These are phyloP conservation scores for Epinotia bilunana DNA, from an alignment of 2,888 invertebrate species.

Conservation along the genomic window DNA sequence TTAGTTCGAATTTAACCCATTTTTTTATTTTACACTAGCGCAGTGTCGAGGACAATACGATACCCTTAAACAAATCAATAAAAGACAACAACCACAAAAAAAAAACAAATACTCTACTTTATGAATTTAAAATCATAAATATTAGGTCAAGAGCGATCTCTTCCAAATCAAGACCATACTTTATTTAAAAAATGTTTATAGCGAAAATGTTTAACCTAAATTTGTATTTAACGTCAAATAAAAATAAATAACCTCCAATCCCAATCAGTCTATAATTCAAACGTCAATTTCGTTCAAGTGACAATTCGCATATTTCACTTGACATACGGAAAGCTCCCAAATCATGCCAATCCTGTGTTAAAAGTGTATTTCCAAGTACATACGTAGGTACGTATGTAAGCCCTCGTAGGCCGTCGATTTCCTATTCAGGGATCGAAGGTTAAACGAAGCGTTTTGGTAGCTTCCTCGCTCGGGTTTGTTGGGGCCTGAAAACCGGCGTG, in stretches of 20 bases:
- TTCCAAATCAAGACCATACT: no score
- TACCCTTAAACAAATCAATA: no score
- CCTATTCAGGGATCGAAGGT: constrained; percentile 76
- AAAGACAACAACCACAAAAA: no score
- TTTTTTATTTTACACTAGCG: no score
- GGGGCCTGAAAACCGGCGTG: constrained; percentile 55
- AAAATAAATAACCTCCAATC: background rate
- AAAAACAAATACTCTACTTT: no score
- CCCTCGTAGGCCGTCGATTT: constrained; percentile 60
- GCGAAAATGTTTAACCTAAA: background rate
- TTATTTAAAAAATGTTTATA: no score
- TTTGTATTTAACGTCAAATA: no score
- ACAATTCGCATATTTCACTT: constrained; percentile 35
- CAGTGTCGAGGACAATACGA: no score
- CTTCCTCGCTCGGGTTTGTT: constrained; percentile 57
- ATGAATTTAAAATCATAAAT: no score
- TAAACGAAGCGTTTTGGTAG: constrained; percentile 75
- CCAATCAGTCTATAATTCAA: background rate
- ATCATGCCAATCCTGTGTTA: constrained; percentile 40
- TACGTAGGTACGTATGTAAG: constrained; percentile 29
- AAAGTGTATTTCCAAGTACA: constrained; percentile 39
- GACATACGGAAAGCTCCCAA: constrained; percentile 32
- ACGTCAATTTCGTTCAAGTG: constrained; percentile 29
- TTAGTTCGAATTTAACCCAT: no score
- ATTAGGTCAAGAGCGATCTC: no score